Conservation (phyloP, 2,888 invertebrate species). For the Sinohyriopsis cumingii region DNA sequence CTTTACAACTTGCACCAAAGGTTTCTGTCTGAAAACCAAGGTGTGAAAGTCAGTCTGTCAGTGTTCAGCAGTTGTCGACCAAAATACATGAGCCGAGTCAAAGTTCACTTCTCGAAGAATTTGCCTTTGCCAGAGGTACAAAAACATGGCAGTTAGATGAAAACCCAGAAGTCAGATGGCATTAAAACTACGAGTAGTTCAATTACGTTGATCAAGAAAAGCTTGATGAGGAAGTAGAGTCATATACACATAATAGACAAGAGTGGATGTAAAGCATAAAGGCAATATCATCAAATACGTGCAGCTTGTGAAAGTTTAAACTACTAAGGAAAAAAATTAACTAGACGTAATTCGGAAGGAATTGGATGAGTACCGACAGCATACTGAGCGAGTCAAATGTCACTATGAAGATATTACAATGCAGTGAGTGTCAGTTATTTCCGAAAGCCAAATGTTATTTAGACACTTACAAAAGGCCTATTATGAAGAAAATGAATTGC, state of each 20-base stretch:
- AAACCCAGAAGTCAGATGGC: slow-evolving; percentile 11
- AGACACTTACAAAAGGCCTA: no score
- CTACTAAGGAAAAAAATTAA: slow-evolving; percentile 10
- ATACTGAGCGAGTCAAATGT: slow-evolving; percentile 20
- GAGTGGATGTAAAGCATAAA: slow-evolving; percentile 18
- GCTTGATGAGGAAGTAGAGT: slow-evolving; percentile 6
- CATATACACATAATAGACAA: slow-evolving; percentile 19
- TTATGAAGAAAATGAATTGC: no score
- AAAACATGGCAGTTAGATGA: slow-evolving; percentile 23
- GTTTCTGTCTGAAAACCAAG: slow-evolving; percentile 25
- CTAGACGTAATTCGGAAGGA: slow-evolving; percentile 17
- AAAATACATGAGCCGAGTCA: slow-evolving; percentile 14
- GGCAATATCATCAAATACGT: slow-evolving; percentile 17
- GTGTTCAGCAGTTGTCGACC: slow-evolving; percentile 23
- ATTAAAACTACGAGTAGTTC: slow-evolving; percentile 16
- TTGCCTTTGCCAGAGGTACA: slow-evolving; percentile 28
- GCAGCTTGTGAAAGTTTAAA: slow-evolving; percentile 5
- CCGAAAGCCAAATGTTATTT: no score
- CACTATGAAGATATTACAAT: slow-evolving; percentile 27
- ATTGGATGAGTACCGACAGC: slow-evolving; percentile 24
- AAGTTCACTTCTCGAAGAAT: slow-evolving; percentile 12
- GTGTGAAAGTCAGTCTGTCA: slow-evolving; percentile 17
- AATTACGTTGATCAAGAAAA: slow-evolving; percentile 7
- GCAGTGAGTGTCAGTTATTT: no score
- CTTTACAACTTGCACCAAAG: slow-evolving; percentile 22